Base-by-base conservation (phyloP, 2,888 invertebrate species). In the Spodoptera exigua region DNA sequence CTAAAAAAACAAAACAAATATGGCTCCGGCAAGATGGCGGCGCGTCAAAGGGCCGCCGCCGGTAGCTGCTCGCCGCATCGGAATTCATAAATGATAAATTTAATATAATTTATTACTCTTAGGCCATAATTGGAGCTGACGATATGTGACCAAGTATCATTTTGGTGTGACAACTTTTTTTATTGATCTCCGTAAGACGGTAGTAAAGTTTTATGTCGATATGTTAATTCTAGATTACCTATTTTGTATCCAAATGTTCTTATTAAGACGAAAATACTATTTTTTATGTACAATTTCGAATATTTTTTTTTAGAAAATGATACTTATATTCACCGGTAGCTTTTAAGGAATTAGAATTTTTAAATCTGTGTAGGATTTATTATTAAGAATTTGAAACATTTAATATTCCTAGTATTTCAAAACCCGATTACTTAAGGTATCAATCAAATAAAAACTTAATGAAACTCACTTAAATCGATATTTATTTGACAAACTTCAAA, bases 41-140 rank as follows among this genome's bases (percentile, higher is more conserved):
- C 81, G 77, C 84, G 82, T 84, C 91, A 93, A 94, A 93, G 92
- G 80, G 78, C 81, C 79, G 82, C 92, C 92, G 91, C 82, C 90
- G 89, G 93, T 93, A 93, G 93, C 93, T 83, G 87, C 85, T 79
- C 78, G 81, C 85, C 79, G 81, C 83, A 81, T 83, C 84, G 89
- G 92, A 88, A 91, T 91, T 91, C 90, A 91, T 91, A 92, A 93
- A 93, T 93, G 93, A 93, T 93, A 93, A 93, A 91, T 92, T 91
- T 89, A 90, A 91, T 92, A 90, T 91, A 89, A 91, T 92, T 92
- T 92, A 93, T 88, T 88, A 86, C 81, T 78, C 76, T 79, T 70
- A 79, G 83, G 76, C 84, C 74, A 70, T 82, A 83, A 82, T 83
- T 74, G 77, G 89, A 87, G 88, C 73, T 87, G 86, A 72, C 82